Conservation (phyloP, 1,140 invertebrate genomes). For the Diplogasteroides magnus region DNA sequence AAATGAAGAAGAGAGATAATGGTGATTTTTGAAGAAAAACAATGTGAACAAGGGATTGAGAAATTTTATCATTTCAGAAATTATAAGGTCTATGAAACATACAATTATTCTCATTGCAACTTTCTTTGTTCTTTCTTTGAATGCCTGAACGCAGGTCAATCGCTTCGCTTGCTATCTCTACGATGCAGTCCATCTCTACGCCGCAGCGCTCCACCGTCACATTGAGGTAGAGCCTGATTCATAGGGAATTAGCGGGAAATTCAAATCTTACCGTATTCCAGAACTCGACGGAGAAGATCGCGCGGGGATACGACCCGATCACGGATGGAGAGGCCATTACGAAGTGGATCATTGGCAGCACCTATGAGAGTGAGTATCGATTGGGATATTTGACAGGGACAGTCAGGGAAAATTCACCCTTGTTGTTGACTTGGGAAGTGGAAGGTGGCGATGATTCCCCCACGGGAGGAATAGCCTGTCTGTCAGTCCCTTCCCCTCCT, state of each 20-base stretch:
- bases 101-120: neutral
- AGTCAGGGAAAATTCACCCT: too few relatives aligned
- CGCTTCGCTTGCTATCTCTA: constrained; percentile 91
- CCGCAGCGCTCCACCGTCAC: constrained; percentile 72
- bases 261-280: too few relatives aligned
- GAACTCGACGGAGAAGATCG: too few relatives aligned
- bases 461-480: neutral
- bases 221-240: constrained; percentile 62
- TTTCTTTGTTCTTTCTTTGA: constrained; percentile 12
- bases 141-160: constrained; percentile 64
- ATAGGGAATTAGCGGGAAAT: neutral
- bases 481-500: neutral
- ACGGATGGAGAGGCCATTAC: constrained; percentile 70
- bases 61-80: too few relatives aligned
- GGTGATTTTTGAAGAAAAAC: too few relatives aligned
- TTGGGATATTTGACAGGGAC: too few relatives aligned
- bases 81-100: neutral
- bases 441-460: too few relatives aligned
- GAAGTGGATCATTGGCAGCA: constrained; percentile 65
- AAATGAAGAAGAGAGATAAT: too few relatives aligned
- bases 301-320: constrained; percentile 52
- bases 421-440: too few relatives aligned
- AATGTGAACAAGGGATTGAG: too few relatives aligned
- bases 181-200: constrained; percentile 87
- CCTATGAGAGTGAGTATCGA: constrained; percentile 68